A percentile compares a stretch with the other conserved stretches of the same genome.
phyloP scores from a whole-genome alignment of 2,888 invertebrate genomes.

The Nymphalis urticae region DNA sequence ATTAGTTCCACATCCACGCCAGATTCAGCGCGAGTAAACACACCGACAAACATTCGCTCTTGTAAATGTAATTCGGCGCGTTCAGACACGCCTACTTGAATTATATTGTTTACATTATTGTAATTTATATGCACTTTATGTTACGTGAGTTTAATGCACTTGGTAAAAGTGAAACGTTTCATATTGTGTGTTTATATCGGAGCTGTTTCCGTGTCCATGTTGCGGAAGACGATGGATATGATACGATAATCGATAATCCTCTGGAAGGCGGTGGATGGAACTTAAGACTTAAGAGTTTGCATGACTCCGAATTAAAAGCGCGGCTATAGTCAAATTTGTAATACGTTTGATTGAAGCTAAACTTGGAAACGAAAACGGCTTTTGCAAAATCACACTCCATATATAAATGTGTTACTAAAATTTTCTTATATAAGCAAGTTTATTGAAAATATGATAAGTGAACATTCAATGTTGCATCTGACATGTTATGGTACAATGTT shows the following conservation, averaged over 20 bases:
- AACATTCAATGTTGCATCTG: not conserved
- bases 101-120: not conserved
- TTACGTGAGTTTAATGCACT: conserved; percentile 20
- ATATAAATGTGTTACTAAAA: too few relatives aligned
- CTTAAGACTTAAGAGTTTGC: too few relatives aligned
- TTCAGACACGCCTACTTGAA: not conserved
- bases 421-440: not conserved
- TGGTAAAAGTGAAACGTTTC: conserved; percentile 18
- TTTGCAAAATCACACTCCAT: too few relatives aligned
- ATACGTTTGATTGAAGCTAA: too few relatives aligned
- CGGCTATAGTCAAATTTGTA: too few relatives aligned
- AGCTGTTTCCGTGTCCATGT: too few relatives aligned
- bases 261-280: too few relatives aligned
- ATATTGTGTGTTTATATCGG: too few relatives aligned
- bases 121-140: conserved; percentile 6
- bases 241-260: too few relatives aligned
- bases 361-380: too few relatives aligned
- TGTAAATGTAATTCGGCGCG: conserved; percentile 1
- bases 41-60: not conserved
- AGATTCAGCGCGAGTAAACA: conserved; percentile 23
- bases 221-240: too few relatives aligned
- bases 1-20: conserved; percentile 29
- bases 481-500: conserved; percentile 28
- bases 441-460: not conserved
- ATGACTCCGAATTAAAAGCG: too few relatives aligned